Evolutionary conservation across 2,888 invertebrate genomes (phyloP).

Genomic region (Philopedon plagiatum): DNA sequence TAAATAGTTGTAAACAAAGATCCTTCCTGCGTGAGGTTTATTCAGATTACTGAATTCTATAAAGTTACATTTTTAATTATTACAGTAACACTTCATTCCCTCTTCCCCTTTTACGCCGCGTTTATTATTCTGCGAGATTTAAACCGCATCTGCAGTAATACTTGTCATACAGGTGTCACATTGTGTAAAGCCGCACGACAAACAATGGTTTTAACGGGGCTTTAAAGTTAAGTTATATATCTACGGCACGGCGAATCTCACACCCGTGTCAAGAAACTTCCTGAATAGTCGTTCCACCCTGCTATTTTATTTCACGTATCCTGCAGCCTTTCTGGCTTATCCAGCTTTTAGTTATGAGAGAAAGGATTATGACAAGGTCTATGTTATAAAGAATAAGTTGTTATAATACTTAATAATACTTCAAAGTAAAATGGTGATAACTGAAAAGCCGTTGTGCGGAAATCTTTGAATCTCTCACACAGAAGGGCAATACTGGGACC

Average conservation of each 20-base stretch:
- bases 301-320: conserved; percentile 9
- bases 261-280: conserved; percentile 14
- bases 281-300: conserved; percentile 1
- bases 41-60: too few relatives aligned
- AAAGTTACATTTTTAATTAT: too few relatives aligned
- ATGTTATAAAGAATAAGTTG: conserved; percentile 7
- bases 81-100: too few relatives aligned
- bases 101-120: not conserved
- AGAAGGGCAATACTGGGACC: too few relatives aligned
- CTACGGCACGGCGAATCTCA: conserved; percentile 6
- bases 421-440: not conserved
- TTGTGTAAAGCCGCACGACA: conserved; percentile 16
- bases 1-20: too few relatives aligned
- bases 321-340: not conserved
- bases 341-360: conserved; percentile 4
- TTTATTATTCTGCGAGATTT: not conserved
- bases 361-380: conserved; percentile 1
- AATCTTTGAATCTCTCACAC: too few relatives aligned
- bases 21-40: too few relatives aligned
- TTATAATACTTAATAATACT: not conserved
- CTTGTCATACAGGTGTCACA: conserved; percentile 18
- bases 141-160: conserved; percentile 12
- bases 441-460: too few relatives aligned
- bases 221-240: conserved; percentile 22
- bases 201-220: conserved; percentile 18